phyloP scores from a whole-genome alignment of 2,888 invertebrate species.

The Kuschelorhynchus macadamiae region DNA sequence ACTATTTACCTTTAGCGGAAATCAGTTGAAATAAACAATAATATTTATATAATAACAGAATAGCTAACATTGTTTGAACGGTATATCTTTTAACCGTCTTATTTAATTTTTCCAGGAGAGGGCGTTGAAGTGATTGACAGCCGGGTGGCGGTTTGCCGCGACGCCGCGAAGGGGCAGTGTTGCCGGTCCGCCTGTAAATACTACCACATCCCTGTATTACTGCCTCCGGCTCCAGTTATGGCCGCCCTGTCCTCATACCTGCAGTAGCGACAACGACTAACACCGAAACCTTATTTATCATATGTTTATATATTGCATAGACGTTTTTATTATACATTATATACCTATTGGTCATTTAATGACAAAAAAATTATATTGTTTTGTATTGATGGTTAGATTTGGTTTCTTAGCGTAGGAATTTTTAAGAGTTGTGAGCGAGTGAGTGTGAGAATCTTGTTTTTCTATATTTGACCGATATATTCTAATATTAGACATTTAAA shows the following conservation, averaged over 20 bases:
- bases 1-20: no score
- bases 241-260: conserved; percentile 73
- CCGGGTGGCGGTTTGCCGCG: conserved; percentile 96
- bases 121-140: conserved; percentile 95
- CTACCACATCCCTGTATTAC: conserved; percentile 94
- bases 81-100: no score
- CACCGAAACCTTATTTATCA: conserved; percentile 62
- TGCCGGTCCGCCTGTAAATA: conserved; percentile 95
- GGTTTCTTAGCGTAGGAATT: conserved; percentile 37
- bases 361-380: conserved; percentile 57
- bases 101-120: conserved; percentile 81
- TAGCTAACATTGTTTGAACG: no score
- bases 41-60: no score
- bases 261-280: conserved; percentile 67
- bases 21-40: no score
- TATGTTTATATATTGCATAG: conserved; percentile 65
- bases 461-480: conserved; percentile 43
- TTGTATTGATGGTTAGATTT: conserved; percentile 39
- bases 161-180: conserved; percentile 95
- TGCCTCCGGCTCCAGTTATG: conserved; percentile 87
- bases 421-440: conserved; percentile 56
- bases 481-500: conserved; percentile 1
- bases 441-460: conserved; percentile 59
- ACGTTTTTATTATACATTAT: conserved; percentile 67
- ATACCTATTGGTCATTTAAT: conserved; percentile 67